Conservation (phyloP, 2,113 vertebrate species). For the Heterotis niloticus region DNA sequence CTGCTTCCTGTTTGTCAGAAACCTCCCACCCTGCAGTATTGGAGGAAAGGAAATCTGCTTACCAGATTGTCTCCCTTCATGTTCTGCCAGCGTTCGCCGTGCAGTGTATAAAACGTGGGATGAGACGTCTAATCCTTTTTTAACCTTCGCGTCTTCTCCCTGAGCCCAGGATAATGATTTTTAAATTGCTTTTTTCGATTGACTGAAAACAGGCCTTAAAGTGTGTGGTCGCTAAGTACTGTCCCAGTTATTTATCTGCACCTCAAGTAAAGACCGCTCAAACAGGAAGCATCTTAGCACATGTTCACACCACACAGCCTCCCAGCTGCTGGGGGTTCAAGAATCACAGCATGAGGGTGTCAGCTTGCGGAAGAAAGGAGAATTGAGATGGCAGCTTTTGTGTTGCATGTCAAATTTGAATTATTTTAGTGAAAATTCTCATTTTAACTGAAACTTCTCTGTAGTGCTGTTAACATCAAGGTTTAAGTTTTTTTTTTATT, state of each 20-base stretch:
- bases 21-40: constrained; percentile 30
- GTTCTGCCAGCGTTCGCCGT: constrained; percentile 40
- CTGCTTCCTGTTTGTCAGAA: constrained; percentile 28
- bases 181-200: constrained; percentile 33
- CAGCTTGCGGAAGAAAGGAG: background rate
- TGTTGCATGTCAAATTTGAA: too few relatives aligned
- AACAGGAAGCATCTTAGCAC: constrained; percentile 24
- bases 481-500: too few relatives aligned
- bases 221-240: constrained; percentile 17
- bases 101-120: constrained; percentile 49
- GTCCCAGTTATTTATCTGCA: background rate
- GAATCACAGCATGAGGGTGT: constrained; percentile 11
- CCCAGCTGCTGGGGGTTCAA: constrained; percentile 16
- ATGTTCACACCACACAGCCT: constrained; percentile 13
- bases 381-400: background rate
- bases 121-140: constrained; percentile 50
- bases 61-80: constrained; percentile 49
- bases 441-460: too few relatives aligned
- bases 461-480: too few relatives aligned
- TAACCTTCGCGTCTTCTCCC: constrained; percentile 48
- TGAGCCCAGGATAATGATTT: constrained; percentile 44
- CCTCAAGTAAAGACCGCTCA: background rate
- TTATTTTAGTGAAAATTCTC: too few relatives aligned
- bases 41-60: constrained; percentile 52
- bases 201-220: constrained; percentile 32